Conservation (phyloP, 2,113 vertebrate species). For the Carettochelys insculpta region DNA sequence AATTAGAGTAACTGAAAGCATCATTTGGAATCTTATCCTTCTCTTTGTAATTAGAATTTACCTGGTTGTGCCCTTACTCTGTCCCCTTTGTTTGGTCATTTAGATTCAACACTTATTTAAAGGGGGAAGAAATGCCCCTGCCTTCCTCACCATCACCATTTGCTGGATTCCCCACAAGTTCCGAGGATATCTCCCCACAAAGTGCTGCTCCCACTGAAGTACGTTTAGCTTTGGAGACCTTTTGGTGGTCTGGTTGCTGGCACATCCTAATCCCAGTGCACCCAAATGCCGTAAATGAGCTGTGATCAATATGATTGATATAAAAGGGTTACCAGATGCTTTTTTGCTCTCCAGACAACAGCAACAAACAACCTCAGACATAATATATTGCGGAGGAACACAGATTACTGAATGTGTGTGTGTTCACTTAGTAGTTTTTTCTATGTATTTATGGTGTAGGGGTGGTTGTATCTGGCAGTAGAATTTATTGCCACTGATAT, state of each 20-base stretch:
- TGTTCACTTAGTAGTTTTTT: neutral
- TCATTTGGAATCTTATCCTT: slow-evolving; percentile 6
- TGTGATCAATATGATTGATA: slow-evolving; percentile 3
- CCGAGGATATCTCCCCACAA: neutral
- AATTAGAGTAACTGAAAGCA: neutral
- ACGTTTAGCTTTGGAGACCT: neutral
- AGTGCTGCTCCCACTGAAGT: neutral
- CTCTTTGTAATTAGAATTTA: neutral
- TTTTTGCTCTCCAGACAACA: neutral
- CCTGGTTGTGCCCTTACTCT: neutral
- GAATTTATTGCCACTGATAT: neutral
- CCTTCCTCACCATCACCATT: neutral
- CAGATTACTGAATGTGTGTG: neutral
- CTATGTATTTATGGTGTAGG: neutral
- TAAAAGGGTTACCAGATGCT: neutral
- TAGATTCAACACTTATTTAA: neutral
- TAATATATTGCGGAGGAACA: neutral
- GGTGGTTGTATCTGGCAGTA: too few species aligned
- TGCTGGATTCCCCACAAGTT: neutral
- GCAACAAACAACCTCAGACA: neutral
- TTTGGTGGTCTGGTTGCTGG: neutral
- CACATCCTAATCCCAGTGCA: neutral
- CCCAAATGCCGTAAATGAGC: neutral
- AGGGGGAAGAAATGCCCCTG: neutral
- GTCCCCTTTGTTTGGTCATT: neutral